Evolutionary conservation across 2,113 vertebrate genomes (phyloP), one percentile per base, ranked within the genome.

Genomic region (Hippocampus mohnikei): DNA sequence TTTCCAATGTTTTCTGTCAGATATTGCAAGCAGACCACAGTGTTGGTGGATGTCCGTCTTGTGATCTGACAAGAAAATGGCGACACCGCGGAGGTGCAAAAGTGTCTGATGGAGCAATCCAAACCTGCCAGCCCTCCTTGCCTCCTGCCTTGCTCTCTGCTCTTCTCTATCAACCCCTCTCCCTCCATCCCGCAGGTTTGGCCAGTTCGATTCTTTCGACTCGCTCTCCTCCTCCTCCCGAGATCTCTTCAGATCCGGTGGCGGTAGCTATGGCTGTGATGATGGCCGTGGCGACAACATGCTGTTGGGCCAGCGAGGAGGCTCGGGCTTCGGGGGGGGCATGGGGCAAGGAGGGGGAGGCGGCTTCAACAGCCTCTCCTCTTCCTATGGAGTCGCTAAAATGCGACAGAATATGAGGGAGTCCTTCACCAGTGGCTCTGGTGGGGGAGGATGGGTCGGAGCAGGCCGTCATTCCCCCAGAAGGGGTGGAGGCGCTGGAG

Each of bases 171-270:
- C 74, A 85, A 85, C 88, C 90, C 33, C 82, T 86, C 86, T 83
- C 70, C 85, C 81, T 78, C 90, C 89, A 85, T 91, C 89, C 89
- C 86, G 80, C 94, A 98, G 96, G 92, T 98, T 94, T 84, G 95
- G 95, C 85, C 93, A 95, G 66, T 98, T 94, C 46, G 95, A 96
- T 87, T 93, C 95, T 81, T 96, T 93, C 84, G 94, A 96, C 90
- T 95, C 95, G 0, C 92, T 94, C 87, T 80, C 93, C 63, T 88
- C 95, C 25, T 85, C 89, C 76, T 94, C 95, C 81, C 95, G 95
- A 60, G 95, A 96, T 92, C 89, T 94, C 77, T 96, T 94, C 91
- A 94, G 94, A 88, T 93, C 94, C 37, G 84, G 85, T 79, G 73
- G 86, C 78, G 74, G 93, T 91, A 91, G 88, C 93, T 95, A 94